Conservation (phyloP, 2,797 vertebrate species). For the Agapornis canus region DNA sequence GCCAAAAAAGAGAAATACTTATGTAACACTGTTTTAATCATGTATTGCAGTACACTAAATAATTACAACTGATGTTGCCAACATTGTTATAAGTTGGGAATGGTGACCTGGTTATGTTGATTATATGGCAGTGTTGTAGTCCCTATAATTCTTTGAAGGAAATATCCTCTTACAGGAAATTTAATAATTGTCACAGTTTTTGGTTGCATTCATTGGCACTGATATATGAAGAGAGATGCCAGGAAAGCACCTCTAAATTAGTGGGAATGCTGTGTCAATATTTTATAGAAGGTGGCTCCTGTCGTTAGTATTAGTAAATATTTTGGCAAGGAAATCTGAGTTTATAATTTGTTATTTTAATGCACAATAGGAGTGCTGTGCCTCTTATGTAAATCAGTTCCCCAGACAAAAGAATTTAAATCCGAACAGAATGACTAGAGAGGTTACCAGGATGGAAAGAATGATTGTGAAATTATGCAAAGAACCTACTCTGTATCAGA, state of each 20-base stretch:
- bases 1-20: background rate
- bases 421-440: conserved; percentile 9
- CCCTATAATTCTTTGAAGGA: background rate
- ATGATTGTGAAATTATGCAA: conserved; percentile 35
- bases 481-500: background rate
- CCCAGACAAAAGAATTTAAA: conserved; percentile 16
- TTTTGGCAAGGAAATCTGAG: background rate
- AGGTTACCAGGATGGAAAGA: conserved; percentile 33
- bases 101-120: background rate
- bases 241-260: background rate
- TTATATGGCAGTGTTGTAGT: background rate
- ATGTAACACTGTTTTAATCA: background rate
- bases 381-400: conserved; percentile 39
- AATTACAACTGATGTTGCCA: background rate
- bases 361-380: background rate
- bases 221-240: background rate
- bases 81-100: background rate
- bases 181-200: background rate
- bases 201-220: background rate
- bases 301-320: background rate
- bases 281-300: background rate
- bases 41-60: background rate
- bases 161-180: background rate
- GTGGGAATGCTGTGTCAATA: background rate
- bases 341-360: conserved; percentile 37